phyloP scores from a whole-genome alignment of 2,113 vertebrate species.

The Callipepla californica region DNA sequence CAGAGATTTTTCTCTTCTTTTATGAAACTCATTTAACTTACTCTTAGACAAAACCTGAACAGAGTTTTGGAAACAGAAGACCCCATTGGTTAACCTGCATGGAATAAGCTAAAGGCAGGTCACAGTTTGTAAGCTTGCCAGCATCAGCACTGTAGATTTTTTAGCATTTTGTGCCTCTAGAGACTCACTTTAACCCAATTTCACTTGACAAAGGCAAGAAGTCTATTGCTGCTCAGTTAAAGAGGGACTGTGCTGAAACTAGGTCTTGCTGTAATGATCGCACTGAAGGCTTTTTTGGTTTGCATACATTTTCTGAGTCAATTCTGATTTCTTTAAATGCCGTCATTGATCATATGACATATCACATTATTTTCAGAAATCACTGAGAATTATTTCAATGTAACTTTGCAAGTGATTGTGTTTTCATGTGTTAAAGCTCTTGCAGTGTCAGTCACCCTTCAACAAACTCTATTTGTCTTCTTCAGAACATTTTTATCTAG shows the following conservation, averaged over 20 bases:
- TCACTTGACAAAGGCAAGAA: background rate
- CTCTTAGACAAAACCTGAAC: background rate
- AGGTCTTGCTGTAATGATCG: background rate
- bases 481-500: background rate
- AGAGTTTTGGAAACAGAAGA: background rate
- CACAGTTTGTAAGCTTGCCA: background rate
- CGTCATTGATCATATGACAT: background rate
- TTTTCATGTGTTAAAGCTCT: background rate
- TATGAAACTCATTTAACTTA: background rate
- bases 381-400: background rate
- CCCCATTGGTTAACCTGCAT: background rate
- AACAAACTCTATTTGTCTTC: background rate
- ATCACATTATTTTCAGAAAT: background rate
- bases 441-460: background rate
- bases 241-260: background rate
- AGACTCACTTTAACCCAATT: background rate
- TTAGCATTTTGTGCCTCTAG: background rate
- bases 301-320: background rate
- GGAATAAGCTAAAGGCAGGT: background rate
- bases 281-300: background rate
- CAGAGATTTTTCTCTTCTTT: background rate
- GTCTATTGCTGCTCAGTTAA: background rate
- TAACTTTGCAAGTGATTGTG: background rate
- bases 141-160: background rate
- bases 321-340: background rate